phyloP scores from a whole-genome alignment of 2,888 invertebrate species.

The Octodonta nipae region DNA sequence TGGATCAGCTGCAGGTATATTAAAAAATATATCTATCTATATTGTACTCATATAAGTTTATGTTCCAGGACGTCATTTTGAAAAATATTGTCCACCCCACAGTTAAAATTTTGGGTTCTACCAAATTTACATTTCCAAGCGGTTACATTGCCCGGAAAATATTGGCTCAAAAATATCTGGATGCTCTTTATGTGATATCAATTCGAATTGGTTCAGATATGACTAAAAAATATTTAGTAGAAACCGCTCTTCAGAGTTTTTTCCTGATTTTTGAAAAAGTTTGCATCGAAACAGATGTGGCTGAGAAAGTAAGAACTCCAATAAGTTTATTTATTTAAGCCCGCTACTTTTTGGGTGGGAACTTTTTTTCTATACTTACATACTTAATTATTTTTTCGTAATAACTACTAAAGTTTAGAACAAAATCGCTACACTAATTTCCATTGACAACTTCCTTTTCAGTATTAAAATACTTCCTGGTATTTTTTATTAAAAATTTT shows the following conservation, averaged over 20 bases:
- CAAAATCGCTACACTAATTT: too few relatives aligned
- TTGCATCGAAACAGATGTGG: slow-evolving; percentile 29
- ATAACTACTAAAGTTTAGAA: too few relatives aligned
- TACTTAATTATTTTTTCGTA: too few relatives aligned
- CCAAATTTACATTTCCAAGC: slow-evolving; percentile 67
- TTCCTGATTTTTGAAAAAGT: slow-evolving; percentile 73
- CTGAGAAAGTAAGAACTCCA: slow-evolving; percentile 3
- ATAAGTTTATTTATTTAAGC: too few relatives aligned
- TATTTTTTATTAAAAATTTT: too few relatives aligned
- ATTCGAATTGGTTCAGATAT: slow-evolving; percentile 63
- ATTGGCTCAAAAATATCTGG: slow-evolving; percentile 68
- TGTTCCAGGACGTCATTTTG: slow-evolving; percentile 66
- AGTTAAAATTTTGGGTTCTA: slow-evolving; percentile 66
- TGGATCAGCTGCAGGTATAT: slow-evolving; percentile 70
- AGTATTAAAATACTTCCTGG: too few relatives aligned
- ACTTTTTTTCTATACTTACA: too few relatives aligned
- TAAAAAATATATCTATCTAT: slow-evolving; percentile 5
- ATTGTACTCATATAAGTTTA: too few relatives aligned
- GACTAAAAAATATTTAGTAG: slow-evolving; percentile 59
- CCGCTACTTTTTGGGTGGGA: slow-evolving; percentile 19
- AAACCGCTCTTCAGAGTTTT: slow-evolving; percentile 58
- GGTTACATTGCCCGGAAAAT: slow-evolving; percentile 62
- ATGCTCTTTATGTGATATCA: slow-evolving; percentile 68
- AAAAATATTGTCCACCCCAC: slow-evolving; percentile 73
- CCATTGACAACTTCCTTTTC: too few relatives aligned